Percentiles rank a stretch among this genome's conserved stretches.
Evolutionary conservation across 1,140 invertebrate species (phyloP).

Genomic region (Whitmania pigra): DNA sequence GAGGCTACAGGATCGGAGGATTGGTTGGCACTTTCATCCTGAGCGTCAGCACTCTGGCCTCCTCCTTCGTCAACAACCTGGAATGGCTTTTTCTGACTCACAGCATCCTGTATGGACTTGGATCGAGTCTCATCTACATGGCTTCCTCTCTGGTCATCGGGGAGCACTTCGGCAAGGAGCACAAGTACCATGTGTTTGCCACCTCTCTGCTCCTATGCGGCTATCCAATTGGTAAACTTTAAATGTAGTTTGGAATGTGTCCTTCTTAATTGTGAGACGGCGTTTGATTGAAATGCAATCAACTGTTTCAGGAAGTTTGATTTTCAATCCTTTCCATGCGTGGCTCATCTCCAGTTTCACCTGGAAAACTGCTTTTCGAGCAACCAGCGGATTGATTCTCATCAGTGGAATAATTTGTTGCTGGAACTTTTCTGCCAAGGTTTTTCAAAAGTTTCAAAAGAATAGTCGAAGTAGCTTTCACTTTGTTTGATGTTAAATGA

Average conservation of each 20-base stretch:
- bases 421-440: conserved; percentile 24
- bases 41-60: conserved; percentile 20
- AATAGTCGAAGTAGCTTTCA: background rate
- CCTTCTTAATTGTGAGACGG: background rate
- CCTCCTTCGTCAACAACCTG: conserved; percentile 25
- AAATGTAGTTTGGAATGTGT: background rate
- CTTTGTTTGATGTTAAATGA: too few relatives aligned
- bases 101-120: conserved; percentile 28
- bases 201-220: conserved; percentile 28
- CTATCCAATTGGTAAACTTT: conserved; percentile 24
- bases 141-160: conserved; percentile 28
- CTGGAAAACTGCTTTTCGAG: conserved; percentile 26
- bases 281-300: background rate
- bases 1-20: conserved; percentile 24
- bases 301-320: conserved; percentile 25
- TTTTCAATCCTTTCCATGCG: conserved; percentile 28
- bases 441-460: conserved; percentile 10
- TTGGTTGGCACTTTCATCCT: conserved; percentile 25
- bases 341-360: conserved; percentile 23
- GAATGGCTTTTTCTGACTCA: conserved; percentile 29
- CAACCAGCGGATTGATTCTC: conserved; percentile 23
- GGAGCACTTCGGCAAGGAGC: conserved; percentile 29
- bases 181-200: conserved; percentile 29
- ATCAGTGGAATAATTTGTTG: conserved; percentile 25
- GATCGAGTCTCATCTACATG: conserved; percentile 28